Conservation (phyloP, 1,140 invertebrate genomes). For the Ladona fulva region DNA sequence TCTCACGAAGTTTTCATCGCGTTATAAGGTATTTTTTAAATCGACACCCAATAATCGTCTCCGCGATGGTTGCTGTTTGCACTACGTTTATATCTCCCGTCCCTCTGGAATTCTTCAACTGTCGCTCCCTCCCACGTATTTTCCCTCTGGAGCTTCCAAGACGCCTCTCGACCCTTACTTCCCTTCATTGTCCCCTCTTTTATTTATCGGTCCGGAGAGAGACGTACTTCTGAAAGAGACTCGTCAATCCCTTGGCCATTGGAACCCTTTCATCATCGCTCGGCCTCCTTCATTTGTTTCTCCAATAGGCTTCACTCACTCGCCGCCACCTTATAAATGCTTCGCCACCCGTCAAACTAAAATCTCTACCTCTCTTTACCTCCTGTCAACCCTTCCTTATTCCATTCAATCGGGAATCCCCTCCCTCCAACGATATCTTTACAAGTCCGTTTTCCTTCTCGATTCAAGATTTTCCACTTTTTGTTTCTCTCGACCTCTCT, state of each 20-base stretch:
- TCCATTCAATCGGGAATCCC: not conserved
- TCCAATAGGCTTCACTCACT: conserved; percentile 3
- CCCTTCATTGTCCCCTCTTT: not conserved
- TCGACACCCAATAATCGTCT: no score
- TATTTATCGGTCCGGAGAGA: not conserved
- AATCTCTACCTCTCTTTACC: not conserved
- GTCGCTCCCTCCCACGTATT: not conserved
- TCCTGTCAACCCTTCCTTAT: not conserved
- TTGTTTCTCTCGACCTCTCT: no score
- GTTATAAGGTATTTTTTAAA: no score
- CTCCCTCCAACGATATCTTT: not conserved
- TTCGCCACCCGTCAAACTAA: not conserved
- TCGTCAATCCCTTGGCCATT: not conserved
- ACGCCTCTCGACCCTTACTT: not conserved
- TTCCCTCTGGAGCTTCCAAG: not conserved
- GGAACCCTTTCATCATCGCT: not conserved
- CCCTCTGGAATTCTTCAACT: not conserved
- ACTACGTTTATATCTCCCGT: not conserved
- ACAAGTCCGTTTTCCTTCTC: not conserved
- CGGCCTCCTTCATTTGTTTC: not conserved
- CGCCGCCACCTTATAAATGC: conserved; percentile 2
- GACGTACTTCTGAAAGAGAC: not conserved
- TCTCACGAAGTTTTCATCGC: no score
- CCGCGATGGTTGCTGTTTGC: no score
- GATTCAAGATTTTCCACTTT: no score